Base-by-base conservation (phyloP, 64 coral and sea anemone species). In the Porites lutea region DNA sequence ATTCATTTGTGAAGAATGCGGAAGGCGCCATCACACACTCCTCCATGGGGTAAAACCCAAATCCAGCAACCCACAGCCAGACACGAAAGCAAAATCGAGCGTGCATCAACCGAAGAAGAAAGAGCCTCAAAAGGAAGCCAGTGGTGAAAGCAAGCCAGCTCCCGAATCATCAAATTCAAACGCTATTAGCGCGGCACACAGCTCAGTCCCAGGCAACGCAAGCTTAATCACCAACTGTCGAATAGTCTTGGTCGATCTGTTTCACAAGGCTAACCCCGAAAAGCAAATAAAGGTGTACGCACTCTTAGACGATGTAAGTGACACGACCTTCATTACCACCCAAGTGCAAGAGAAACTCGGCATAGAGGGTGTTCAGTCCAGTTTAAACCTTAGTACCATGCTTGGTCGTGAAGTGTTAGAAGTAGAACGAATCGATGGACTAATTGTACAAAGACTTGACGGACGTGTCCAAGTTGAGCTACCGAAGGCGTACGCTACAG, bases 361-460 rank as follows among this genome's bases (percentile, higher is more conserved):
- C 27, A 37, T 37, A 37, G 27, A 37, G 27, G 27, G 27, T 37
- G 27, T 37, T 1, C 27, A 37, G 27, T 0, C 27, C 27, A 37
- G 27, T 37, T 37, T 37, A 1, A 37, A 37, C 27, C 27, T 37
- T 37, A 37, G 27, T 37, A 37, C 27, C 27, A 37, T 37, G 27
- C 27, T 37, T 37, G 27, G 27, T 37, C 27, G 27, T 37, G 27
- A 37, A 37, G 27, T 37, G 27, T 37, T 37, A 37, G 27, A 37
- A 37, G 27, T 37, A 37, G 27, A 37, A 37, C 60, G 52, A 47
- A 57, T 88, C 13, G 52, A 93, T 48, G 92, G 92, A 21, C 52
- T 93, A 12, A 54, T 93, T 59, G 92, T 67, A 49, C 55, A 93
- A 19, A 20, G 86, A 10, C 52, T 72, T 4, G 86, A 93, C 63